Evolutionary conservation across 2,888 invertebrate genomes (phyloP), one percentile per base, ranked within the genome.

Genomic region (Ariolimax columbianus): DNA sequence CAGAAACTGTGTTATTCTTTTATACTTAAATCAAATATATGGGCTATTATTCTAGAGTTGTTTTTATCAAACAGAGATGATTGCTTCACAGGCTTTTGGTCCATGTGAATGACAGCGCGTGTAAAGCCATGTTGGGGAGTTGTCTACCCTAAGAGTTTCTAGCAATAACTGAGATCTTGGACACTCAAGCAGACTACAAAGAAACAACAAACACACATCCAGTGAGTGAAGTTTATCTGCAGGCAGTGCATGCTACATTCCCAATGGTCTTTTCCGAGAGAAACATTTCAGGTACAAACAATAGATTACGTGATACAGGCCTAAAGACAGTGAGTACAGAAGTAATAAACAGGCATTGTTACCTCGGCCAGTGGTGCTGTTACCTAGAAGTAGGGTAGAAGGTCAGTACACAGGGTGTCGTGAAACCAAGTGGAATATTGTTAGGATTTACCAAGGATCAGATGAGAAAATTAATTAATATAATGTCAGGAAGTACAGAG

Each of bases 361-460:
- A 87, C 87, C 87, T 87, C 87, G 85, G 36, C 83, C 70, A 59
- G 86, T 84, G 38, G 86, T 77, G 84, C 80, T 87, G 87, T 87
- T 87, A 83, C 87, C 87, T 87, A 85, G 72, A 40, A 75, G 86
- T 85, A 83, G 85, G 80, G 80, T 47, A 85, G 59, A 43, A 40
- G 73, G 59, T 70, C 36, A 40, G 26, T 55, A 78, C 55, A 63
- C 23, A 55, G 59, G 66, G 68, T 68, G 55, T n/a, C n/a, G 70
- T 55, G 59, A 30, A 36, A 70, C 9, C 14, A 70, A 36, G 9
- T 11, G 11, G 36, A 2, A 55, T 23, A 14, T 6, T 55, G 7
- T 23, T 17, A 23, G 17, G 3, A 55, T 55, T 55, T 55, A 55
- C 55, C 55, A 55, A 55, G 17, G 19, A 55, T 55, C 55, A 55